phyloP scores from a whole-genome alignment of 2,797 vertebrate genomes.

The Phylloscopus collybita region DNA sequence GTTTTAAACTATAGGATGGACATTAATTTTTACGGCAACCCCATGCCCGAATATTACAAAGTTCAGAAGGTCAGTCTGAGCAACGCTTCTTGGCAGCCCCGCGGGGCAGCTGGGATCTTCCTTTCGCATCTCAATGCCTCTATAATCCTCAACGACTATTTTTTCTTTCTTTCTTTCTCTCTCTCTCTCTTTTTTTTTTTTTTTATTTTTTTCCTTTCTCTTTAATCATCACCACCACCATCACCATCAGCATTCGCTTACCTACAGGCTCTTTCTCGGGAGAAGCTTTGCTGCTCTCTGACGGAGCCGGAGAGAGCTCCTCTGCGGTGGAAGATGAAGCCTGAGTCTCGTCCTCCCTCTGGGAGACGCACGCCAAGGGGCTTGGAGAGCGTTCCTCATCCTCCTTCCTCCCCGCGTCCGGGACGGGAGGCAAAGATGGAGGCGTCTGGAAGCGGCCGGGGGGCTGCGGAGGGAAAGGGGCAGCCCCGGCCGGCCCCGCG shows the following conservation, averaged over 20 bases:
- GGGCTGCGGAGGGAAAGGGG: slow-evolving; percentile 85
- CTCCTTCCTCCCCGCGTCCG: slow-evolving; percentile 84
- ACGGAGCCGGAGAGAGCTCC: slow-evolving; percentile 90
- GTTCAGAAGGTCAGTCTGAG: slow-evolving; percentile 79
- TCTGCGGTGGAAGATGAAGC: slow-evolving; percentile 89
- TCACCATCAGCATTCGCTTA: slow-evolving; percentile 75
- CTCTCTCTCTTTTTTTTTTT: accelerated
- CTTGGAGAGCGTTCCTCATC: slow-evolving; percentile 83
- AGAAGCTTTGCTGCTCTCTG: slow-evolving; percentile 86
- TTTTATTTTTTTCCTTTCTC: background rate
- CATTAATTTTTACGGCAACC: slow-evolving; percentile 80
- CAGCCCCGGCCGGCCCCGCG: slow-evolving; percentile 80
- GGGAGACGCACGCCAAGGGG: slow-evolving; percentile 78
- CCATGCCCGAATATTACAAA: slow-evolving; percentile 80
- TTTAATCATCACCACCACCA: background rate
- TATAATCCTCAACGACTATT: background rate
- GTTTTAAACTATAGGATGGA: slow-evolving; percentile 71
- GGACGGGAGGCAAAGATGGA: slow-evolving; percentile 77
- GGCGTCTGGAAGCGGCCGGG: slow-evolving; percentile 85
- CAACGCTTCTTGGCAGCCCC: slow-evolving; percentile 67
- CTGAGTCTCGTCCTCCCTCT: slow-evolving; percentile 87
- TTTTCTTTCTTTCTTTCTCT: background rate
- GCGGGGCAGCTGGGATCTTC: slow-evolving; percentile 58
- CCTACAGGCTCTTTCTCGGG: slow-evolving; percentile 90
- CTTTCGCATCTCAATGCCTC: slow-evolving; percentile 25